Evolutionary conservation across 2,113 vertebrate genomes (phyloP).

Genomic region (Sisor rabdophorus): DNA sequence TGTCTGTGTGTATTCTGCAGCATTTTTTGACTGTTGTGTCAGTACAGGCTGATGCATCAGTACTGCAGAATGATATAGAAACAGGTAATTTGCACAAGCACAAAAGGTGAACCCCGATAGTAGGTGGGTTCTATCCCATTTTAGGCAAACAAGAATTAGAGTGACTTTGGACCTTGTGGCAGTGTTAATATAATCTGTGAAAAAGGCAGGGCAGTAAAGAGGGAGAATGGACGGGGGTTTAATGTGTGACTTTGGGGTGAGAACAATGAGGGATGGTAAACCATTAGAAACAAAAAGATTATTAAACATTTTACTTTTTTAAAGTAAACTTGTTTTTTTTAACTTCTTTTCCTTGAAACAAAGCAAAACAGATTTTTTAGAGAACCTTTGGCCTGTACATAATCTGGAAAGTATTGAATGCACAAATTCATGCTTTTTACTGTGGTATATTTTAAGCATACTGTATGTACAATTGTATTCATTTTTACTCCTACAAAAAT

Average conservation of each 20-base stretch:
- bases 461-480: too few species aligned
- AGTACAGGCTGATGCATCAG: not conserved
- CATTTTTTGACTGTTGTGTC: constrained; percentile 37
- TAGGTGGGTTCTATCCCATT: constrained; percentile 17
- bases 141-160: not conserved
- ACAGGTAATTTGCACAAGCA: not conserved
- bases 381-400: too few species aligned
- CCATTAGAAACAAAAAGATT: not conserved
- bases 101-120: not conserved
- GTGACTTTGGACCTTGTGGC: constrained; percentile 5
- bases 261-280: too few species aligned
- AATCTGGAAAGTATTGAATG: too few species aligned
- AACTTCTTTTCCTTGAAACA: too few species aligned
- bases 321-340: too few species aligned
- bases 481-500: too few species aligned
- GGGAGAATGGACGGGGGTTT: not conserved
- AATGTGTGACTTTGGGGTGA: not conserved
- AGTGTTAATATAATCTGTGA: not conserved
- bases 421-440: too few species aligned
- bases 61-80: not conserved
- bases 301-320: too few species aligned
- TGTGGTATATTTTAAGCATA: too few species aligned
- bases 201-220: not conserved
- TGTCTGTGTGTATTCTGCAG: constrained; percentile 18
- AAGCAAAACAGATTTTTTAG: too few species aligned